phyloP scores from a whole-genome alignment of 2,888 invertebrate genomes.

The Cataglyphis albicans region DNA sequence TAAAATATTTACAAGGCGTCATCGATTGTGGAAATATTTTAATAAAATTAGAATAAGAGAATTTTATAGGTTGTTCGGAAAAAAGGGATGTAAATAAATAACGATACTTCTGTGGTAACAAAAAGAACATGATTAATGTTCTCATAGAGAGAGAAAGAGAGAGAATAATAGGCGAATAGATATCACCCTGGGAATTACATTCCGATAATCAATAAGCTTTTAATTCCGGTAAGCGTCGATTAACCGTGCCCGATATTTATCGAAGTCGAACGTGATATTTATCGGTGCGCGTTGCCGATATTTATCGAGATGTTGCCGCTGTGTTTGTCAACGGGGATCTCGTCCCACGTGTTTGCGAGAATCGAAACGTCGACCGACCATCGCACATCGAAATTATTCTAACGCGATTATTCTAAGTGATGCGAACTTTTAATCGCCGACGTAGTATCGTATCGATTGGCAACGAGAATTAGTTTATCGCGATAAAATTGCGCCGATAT shows the following conservation, averaged over 20 bases:
- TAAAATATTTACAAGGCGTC: neutral
- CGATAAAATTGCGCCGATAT: neutral
- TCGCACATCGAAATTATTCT: conserved; percentile 48
- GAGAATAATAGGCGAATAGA: conserved; percentile 21
- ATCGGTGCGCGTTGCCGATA: conserved; percentile 37
- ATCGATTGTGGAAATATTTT: neutral
- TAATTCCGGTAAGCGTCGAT: conserved; percentile 57
- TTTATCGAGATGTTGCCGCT: conserved; percentile 43
- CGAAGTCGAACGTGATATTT: conserved; percentile 57
- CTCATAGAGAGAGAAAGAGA: no score
- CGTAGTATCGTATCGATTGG: neutral
- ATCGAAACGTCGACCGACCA: conserved; percentile 47
- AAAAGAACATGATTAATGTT: no score
- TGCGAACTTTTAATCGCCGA: conserved; percentile 6
- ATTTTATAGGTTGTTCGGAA: neutral
- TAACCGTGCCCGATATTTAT: conserved; percentile 59
- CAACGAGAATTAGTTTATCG: neutral
- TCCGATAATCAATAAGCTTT: conserved; percentile 62
- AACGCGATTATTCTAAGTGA: conserved; percentile 8
- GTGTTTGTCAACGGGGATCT: conserved; percentile 16
- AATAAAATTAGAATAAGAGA: neutral
- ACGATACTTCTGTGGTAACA: no score
- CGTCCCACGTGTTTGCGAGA: conserved; percentile 40
- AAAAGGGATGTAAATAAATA: no score
- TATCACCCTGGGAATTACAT: conserved; percentile 50